Evolutionary conservation across 1,140 invertebrate species (phyloP).

Genomic region (Anadara kagoshimensis): DNA sequence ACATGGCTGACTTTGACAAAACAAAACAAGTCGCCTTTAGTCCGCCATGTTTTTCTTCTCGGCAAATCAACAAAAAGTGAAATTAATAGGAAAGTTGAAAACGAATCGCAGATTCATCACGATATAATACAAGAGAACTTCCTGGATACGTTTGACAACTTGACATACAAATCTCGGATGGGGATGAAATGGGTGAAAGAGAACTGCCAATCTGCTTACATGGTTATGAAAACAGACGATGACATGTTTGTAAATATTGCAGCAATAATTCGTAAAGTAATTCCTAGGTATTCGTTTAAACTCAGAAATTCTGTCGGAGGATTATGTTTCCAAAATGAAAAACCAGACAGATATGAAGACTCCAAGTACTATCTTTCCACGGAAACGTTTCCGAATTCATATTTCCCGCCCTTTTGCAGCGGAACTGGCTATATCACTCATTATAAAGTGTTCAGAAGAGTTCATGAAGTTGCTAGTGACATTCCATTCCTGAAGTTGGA

Average conservation of each 20-base stretch:
- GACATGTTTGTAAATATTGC: constrained; percentile 73
- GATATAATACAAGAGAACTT: constrained; percentile 87
- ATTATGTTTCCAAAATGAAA: constrained; percentile 21
- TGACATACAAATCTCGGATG: constrained; percentile 90
- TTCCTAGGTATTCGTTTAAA: too few relatives aligned
- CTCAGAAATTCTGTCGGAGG: constrained; percentile 43
- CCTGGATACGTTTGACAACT: constrained; percentile 84
- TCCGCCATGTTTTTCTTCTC: constrained; percentile 24
- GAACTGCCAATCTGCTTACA: constrained; percentile 77
- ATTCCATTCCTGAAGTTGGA: constrained; percentile 69
- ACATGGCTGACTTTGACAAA: constrained; percentile 26
- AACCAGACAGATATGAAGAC: constrained; percentile 48
- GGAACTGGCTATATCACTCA: constrained; percentile 72
- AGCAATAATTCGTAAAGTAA: too few relatives aligned
- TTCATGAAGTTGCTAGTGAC: constrained; percentile 56
- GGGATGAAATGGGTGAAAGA: constrained; percentile 85
- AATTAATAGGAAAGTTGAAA: constrained; percentile 7
- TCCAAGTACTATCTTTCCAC: constrained; percentile 70
- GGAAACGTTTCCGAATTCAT: constrained; percentile 61
- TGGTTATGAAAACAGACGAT: constrained; percentile 74
- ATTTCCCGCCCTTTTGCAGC: constrained; percentile 73
- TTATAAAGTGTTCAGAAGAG: constrained; percentile 58
- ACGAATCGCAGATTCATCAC: constrained; percentile 78
- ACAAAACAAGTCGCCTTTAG: background rate
- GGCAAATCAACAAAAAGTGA: background rate